Base-by-base conservation (phyloP, 2,888 invertebrate genomes). In the Dichetophora obliterata region DNA sequence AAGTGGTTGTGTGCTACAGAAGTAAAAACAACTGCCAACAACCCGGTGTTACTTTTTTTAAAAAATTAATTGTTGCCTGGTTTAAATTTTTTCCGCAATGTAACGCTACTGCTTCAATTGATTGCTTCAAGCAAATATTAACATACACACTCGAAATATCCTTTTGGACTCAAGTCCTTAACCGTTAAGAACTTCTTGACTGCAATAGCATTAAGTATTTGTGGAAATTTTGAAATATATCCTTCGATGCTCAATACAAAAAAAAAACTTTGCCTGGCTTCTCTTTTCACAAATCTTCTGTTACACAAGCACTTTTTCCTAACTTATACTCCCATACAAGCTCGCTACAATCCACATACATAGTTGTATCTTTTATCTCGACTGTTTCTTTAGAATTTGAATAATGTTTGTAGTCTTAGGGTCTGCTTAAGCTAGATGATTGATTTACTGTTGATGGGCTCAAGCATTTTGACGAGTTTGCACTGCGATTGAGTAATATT, bases 391-490 rank as follows among this genome's bases (percentile, higher is more conserved):
- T 50, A 50, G 24, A 59, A 37, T 61, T 75, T 69, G 75, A 27
- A 50, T 24, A 63, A 63, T 71, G 27, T 65, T 31, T 71, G 63
- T 66, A 71, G 71, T 34, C 52, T 61, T 43, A n/a, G 61, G 48
- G n/a, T 16, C 61, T 50, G 24, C 73, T 68, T 11, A 43, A 14
- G 43, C 43, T 37, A 65, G 65, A 75, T 79, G 79, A 79, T 77
- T 77, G 79, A 79, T 79, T 63, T 75, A 63, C 73, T 54, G 77
- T 73, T 74, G 77, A 75, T 69, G 69, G 63, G 71, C 59, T 66
- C 19, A 37, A 37, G 19, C 14, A 54, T 24, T 11, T 34, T 24
- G 54, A 14, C 34, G 54, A 48, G 69, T 69, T 66, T 59, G 31
- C 59, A 66, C 34, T 52, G 63, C 76, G 76, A 76, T 71, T 70